Percentiles rank a stretch among this genome's conserved stretches.
phyloP scores from a whole-genome alignment of 2,113 vertebrate genomes.

The Neodon shergylaensis region DNA sequence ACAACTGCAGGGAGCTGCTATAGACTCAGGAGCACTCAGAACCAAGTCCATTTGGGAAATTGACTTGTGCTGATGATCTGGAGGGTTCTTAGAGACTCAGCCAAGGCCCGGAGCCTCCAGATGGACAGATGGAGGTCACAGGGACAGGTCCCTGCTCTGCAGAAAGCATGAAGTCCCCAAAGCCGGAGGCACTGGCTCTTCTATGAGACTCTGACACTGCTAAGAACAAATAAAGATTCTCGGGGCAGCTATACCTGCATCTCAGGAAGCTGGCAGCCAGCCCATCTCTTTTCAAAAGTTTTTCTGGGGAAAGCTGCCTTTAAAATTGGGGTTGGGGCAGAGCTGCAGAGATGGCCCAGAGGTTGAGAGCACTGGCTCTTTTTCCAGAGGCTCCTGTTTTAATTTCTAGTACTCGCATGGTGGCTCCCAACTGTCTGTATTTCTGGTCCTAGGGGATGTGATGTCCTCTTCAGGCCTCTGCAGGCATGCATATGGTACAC shows the following conservation, averaged over 20 bases:
- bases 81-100: not conserved
- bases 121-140: not conserved
- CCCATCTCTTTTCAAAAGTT: not conserved
- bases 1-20: not conserved
- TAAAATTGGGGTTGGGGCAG: not conserved
- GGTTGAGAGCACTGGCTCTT: not conserved
- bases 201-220: too few relatives aligned
- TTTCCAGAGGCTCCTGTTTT: not conserved
- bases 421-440: not conserved
- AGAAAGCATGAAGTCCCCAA: too few relatives aligned
- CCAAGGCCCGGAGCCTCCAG: not conserved
- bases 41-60: not conserved
- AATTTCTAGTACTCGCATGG: not conserved
- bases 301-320: not conserved
- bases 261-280: not conserved
- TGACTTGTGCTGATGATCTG: not conserved
- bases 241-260: not conserved
- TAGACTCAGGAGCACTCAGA: not conserved
- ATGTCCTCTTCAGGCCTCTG: not conserved
- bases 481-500: not conserved
- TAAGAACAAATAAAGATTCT: too few relatives aligned
- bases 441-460: not conserved
- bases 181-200: not conserved
- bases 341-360: not conserved
- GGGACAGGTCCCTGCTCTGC: not conserved